Base-by-base conservation (phyloP, 2,113 vertebrate species). In the Brachyistius frenatus region DNA sequence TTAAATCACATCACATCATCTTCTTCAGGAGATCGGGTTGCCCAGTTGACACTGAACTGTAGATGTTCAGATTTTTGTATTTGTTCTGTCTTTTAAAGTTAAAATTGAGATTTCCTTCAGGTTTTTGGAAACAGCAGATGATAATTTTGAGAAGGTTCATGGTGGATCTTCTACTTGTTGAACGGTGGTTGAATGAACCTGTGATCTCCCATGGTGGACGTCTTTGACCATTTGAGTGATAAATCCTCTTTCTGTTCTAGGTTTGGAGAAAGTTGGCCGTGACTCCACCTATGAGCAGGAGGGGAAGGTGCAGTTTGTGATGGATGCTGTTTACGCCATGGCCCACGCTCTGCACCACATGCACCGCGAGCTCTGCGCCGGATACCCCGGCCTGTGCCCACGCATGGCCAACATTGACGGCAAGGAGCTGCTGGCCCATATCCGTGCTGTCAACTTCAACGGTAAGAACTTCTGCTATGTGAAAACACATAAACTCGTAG, bases 251-350 rank as follows among this genome's bases (percentile, higher is more conserved):
- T 86, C 8, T 61, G 76, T 68, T 50, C 71, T 82, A 99, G 98
- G 96, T 1, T 79, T 98, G 90, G 98, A 99, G 92, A 95, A 97
- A 81, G 97, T 99, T 61, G 97, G 97, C 0, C 95, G 96, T 57
- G 96, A 99, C 90, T 99, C 98, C 5, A 93, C 92, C 46, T 99
- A 98, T 11, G 97, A 99, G 66, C 98, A 99, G 90, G 98, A 99
- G 86, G 98, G 97, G 31, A 99, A 99, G 86, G 98, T 99, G 13
- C 98, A 99, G 77, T 99, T 99, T 89, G 98, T 99, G 73, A 98
- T 99, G 78, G 98, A 99, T 53, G 98, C 98, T 0, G 97, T 98
- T 0, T 99, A 97, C 68, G 95, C 97, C 81, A 97, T 99, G 97
- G 97, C 98, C 30, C 96, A 99, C 44, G 96, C 97, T 2, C 93